These are phyloP conservation scores for Thinocorus orbignyianus DNA, from an alignment of 2,113 vertebrate genomes.

Conservation along the genomic window DNA sequence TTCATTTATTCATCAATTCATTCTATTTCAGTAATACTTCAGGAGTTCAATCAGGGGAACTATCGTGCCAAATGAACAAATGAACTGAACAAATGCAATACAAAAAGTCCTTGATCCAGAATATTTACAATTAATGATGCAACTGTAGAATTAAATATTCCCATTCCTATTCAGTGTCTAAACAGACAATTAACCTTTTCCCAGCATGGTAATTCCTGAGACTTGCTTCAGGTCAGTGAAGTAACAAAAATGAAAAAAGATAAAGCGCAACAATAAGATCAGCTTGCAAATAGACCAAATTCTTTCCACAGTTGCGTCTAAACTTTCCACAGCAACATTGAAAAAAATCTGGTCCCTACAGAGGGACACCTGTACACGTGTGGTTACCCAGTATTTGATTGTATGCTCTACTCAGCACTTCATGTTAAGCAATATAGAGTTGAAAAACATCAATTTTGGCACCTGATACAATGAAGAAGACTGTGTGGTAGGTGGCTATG, in stretches of 20 bases:
- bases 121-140: not conserved
- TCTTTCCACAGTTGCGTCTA: not conserved
- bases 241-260: not conserved
- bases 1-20: slow-evolving; percentile 40
- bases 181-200: slow-evolving; percentile 7
- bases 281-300: not conserved
- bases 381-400: not conserved
- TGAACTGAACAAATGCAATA: slow-evolving; percentile 4
- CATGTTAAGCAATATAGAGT: not conserved
- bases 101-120: not conserved
- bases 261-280: not conserved
- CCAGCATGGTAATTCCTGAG: not conserved
- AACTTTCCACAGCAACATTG: not conserved
- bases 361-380: no score
- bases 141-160: not conserved
- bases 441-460: not conserved
- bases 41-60: not conserved
- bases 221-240: not conserved
- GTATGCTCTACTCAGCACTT: not conserved
- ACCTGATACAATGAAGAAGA: no score
- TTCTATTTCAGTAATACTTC: slow-evolving; percentile 11
- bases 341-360: not conserved
- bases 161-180: not conserved
- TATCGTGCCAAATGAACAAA: not conserved
- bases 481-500: no score